These are phyloP conservation scores for Simalia tracyae DNA, from an alignment of 2,797 vertebrate species.

Conservation along the genomic window DNA sequence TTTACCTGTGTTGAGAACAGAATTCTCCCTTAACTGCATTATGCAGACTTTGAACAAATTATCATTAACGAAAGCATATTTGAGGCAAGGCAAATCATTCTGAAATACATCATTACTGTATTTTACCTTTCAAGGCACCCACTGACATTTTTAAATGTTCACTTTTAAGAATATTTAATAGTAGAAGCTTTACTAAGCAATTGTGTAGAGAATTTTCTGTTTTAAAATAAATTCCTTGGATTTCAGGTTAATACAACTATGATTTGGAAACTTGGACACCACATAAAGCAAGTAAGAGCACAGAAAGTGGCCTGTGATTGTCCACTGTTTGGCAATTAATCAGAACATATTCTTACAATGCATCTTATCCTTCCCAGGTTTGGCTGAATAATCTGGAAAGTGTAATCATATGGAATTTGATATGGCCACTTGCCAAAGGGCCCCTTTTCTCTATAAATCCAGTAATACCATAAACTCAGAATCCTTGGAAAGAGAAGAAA, in stretches of 20 bases:
- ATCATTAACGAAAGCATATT: not conserved
- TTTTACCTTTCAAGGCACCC: not conserved
- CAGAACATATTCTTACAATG: not conserved
- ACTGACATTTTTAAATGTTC: not conserved
- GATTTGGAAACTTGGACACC: not conserved
- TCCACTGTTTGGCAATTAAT: not conserved
- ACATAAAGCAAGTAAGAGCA: slow-evolving; percentile 6
- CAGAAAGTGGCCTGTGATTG: not conserved
- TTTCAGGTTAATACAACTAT: not conserved
- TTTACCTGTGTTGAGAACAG: not conserved
- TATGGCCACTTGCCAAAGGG: slow-evolving; percentile 16
- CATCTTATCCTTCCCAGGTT: not conserved
- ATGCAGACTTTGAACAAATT: slow-evolving; percentile 33
- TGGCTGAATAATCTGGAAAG: not conserved
- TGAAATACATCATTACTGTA: slow-evolving; percentile 5
- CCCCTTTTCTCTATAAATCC: not conserved
- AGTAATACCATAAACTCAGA: not conserved
- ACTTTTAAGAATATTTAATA: not conserved
- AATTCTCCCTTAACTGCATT: not conserved
- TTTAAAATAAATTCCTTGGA: not conserved
- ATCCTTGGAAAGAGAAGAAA: not conserved
- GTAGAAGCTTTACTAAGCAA: slow-evolving; percentile 18
- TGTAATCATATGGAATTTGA: fast-evolving
- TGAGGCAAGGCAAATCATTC: slow-evolving; percentile 25
- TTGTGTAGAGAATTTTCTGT: not conserved